Evolutionary conservation across 2,888 invertebrate species (phyloP).

Genomic region (Dolomedes plantarius): DNA sequence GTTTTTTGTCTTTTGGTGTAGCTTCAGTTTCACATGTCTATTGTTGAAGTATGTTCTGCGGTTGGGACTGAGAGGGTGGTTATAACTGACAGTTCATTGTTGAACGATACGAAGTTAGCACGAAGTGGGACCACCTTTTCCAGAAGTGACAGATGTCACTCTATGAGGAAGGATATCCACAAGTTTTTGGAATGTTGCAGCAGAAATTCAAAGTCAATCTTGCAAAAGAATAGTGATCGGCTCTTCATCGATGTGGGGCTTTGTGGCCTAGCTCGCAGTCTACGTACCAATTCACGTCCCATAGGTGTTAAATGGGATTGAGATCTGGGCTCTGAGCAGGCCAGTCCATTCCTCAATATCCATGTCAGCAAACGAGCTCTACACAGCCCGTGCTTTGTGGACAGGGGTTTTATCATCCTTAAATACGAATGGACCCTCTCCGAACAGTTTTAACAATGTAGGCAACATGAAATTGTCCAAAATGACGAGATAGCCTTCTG

Average conservation of each 20-base stretch:
- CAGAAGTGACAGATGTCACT: neutral
- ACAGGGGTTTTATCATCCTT: constrained; percentile 1
- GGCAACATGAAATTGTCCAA: neutral
- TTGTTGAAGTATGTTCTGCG: too few relatives aligned
- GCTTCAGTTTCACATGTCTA: too few relatives aligned
- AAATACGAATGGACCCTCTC: constrained; percentile 13
- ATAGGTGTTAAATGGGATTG: neutral
- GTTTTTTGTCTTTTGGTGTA: too few relatives aligned
- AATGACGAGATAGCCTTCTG: neutral
- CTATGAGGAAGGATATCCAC: too few relatives aligned
- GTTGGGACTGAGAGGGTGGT: too few relatives aligned
- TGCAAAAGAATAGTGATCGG: neutral
- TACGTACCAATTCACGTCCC: neutral
- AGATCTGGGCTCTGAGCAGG: too few relatives aligned
- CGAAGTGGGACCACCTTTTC: neutral
- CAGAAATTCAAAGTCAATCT: neutral
- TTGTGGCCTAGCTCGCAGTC: neutral
- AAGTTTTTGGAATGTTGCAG: too few relatives aligned
- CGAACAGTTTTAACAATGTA: neutral
- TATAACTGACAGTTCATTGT: too few relatives aligned
- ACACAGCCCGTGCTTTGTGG: neutral
- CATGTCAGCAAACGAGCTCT: neutral
- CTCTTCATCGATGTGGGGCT: neutral
- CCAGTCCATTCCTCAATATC: neutral
- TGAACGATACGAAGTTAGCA: too few relatives aligned